Evolutionary conservation across 2,888 invertebrate species (phyloP).

Genomic region (Ichneumoninae sp.): DNA sequence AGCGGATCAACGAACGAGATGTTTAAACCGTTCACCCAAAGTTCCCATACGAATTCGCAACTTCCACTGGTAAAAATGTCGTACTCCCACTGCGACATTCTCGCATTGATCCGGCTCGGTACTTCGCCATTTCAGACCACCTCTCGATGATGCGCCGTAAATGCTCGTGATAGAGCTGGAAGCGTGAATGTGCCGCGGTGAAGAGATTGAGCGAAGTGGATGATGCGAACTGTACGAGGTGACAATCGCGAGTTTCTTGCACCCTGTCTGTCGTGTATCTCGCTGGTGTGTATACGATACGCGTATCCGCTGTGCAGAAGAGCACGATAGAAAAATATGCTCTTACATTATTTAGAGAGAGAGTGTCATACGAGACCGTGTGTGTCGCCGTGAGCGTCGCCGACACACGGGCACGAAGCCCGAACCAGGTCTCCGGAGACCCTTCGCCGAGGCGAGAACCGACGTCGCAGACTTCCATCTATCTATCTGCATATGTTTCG

Average conservation of each 20-base stretch:
- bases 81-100: neutral
- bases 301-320: conserved; percentile 17
- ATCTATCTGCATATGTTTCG: conserved; percentile 81
- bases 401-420: conserved; percentile 60
- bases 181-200: neutral
- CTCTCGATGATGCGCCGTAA: neutral
- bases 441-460: conserved; percentile 74
- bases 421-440: conserved; percentile 76
- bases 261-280: conserved; percentile 20
- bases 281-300: conserved; percentile 6
- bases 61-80: neutral
- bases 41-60: no score
- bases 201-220: conserved; percentile 27
- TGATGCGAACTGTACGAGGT: conserved; percentile 34
- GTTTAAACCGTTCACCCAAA: neutral
- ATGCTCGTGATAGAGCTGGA: neutral
- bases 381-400: conserved; percentile 70
- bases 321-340: conserved; percentile 78
- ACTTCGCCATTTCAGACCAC: neutral
- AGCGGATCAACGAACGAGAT: no score
- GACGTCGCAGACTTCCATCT: conserved; percentile 81
- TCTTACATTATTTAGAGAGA: conserved; percentile 78
- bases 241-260: conserved; percentile 56
- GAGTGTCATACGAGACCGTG: conserved; percentile 42
- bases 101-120: neutral